These are phyloP conservation scores for Gadopsis bispinosus DNA, from an alignment of 2,797 vertebrate genomes.

Conservation along the genomic window DNA sequence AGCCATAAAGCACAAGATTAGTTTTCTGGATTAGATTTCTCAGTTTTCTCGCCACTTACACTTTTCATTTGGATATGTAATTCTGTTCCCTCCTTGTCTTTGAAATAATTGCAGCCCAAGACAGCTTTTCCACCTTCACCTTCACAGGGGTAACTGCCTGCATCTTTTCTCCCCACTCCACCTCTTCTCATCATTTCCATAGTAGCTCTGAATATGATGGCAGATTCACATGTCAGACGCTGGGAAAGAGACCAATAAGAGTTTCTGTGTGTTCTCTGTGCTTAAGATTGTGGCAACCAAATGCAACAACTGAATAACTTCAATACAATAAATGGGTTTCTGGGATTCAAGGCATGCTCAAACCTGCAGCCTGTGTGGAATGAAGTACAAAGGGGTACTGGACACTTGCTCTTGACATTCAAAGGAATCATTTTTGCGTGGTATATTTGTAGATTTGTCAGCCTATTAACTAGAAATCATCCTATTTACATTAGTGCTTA, in stretches of 20 bases:
- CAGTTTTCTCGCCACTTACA: background rate
- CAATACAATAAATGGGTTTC: background rate
- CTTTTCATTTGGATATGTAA: background rate
- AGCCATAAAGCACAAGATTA: background rate
- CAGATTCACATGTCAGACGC: background rate
- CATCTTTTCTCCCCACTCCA: background rate
- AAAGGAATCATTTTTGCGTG: background rate
- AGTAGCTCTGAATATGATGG: background rate
- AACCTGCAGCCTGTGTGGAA: background rate
- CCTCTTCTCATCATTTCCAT: background rate
- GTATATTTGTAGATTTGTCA: background rate
- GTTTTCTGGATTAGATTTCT: background rate
- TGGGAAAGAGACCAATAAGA: background rate
- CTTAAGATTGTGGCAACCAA: background rate
- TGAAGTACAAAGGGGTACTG: background rate
- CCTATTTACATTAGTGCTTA: background rate
- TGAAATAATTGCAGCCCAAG: background rate
- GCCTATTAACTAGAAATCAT: background rate
- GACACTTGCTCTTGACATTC: conserved; percentile 1
- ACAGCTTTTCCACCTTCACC: background rate
- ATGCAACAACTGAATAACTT: background rate
- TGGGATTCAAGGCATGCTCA: background rate
- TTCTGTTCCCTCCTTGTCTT: background rate
- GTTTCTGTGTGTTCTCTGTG: background rate
- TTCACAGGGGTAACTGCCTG: background rate